Evolutionary conservation across 2,888 invertebrate genomes (phyloP), one percentile per base, ranked within the genome.

Genomic region (Drosophila rellima): DNA sequence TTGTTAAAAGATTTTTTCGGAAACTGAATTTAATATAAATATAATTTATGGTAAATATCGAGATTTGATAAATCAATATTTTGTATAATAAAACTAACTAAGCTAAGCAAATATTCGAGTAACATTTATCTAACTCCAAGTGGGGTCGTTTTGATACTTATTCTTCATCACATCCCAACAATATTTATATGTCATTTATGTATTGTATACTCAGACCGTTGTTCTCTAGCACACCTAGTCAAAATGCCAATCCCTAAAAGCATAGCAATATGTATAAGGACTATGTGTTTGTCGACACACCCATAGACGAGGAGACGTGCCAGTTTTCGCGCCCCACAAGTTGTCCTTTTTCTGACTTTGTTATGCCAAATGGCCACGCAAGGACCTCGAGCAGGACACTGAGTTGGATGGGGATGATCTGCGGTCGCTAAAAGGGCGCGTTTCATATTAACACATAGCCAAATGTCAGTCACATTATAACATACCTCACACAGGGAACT

Each of bases 401-500:
- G 11, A 59, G 37, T 23, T 7, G 35, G 20, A 57, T 69, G 79
- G 86, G 86, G 89, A 80, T 84, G 86, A 87, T 87, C 84, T 57
- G 83, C 70, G 83, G 78, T 78, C 76, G 81, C 88, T 76, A 86
- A 90, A 90, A 90, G 90, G 90, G 90, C 90, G 90, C 88, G 90
- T 84, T 89, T 70, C 69, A 71, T 76, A 78, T 75, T 83, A 86
- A 80, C 69, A 79, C 77, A 56, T 20, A 51, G 69, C 57, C 69
- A 73, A 75, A 75, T 75, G 75, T 61, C 75, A 75, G 75, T 61
- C 35, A 29, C 47, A 52, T 55, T 42, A 51, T 13, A 54, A 42
- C 40, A 60, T 50, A 59, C 39, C 26, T 26, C 57, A 33, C 57
- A 54, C 23, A 15, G 47, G 61, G 60, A 84, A 77, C 67, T 70